Conservation (phyloP, 1,140 invertebrate species). For the Polypedilum pembai region DNA sequence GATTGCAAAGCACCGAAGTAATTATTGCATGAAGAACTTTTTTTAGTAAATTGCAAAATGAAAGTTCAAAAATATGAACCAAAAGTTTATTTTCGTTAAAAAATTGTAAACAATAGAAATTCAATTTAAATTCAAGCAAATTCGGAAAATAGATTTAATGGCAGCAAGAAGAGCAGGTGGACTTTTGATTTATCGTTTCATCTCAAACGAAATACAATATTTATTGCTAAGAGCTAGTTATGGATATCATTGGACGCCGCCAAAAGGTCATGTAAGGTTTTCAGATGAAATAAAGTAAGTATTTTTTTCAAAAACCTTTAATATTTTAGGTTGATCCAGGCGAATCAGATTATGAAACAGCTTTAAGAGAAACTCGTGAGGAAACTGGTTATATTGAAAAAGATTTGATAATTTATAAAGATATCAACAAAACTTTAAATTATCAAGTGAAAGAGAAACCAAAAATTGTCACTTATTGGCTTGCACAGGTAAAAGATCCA, state of each 20-base stretch:
- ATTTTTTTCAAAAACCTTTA: too few relatives aligned
- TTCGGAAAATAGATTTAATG: not conserved
- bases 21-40: too few relatives aligned
- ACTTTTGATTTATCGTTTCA: constrained; percentile 59
- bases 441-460: constrained; percentile 65
- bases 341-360: constrained; percentile 72
- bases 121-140: too few relatives aligned
- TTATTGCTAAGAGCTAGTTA: constrained; percentile 66
- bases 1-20: too few relatives aligned
- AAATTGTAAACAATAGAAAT: too few relatives aligned
- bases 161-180: constrained; percentile 53
- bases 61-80: too few relatives aligned
- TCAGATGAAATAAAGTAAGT: not conserved
- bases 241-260: constrained; percentile 66
- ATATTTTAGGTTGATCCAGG: constrained; percentile 72
- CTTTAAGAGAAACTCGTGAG: constrained; percentile 79
- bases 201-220: constrained; percentile 55
- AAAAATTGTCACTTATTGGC: constrained; percentile 80
- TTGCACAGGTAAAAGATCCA: constrained; percentile 67
- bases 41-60: too few relatives aligned
- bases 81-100: too few relatives aligned
- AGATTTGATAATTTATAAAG: constrained; percentile 55
- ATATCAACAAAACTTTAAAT: constrained; percentile 51
- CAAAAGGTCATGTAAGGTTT: constrained; percentile 53
- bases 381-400: constrained; percentile 61